These are phyloP conservation scores for Macaria notata DNA, from an alignment of 2,888 invertebrate species.

Conservation along the genomic window DNA sequence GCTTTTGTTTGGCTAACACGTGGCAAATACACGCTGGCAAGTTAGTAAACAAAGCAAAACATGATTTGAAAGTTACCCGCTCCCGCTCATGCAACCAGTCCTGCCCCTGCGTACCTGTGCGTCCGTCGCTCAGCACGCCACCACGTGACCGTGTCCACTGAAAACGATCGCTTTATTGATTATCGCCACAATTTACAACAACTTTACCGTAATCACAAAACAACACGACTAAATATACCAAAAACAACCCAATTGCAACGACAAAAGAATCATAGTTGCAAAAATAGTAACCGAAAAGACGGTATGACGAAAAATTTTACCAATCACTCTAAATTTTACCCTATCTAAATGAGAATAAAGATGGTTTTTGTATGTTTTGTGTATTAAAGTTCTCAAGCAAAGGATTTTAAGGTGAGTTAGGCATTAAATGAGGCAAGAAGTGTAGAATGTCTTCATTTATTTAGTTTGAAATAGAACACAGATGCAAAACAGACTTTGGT, in stretches of 20 bases:
- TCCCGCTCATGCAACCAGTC: conserved; percentile 29
- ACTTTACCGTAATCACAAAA: conserved; percentile 54
- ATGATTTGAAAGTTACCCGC: conserved; percentile 16
- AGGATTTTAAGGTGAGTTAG: conserved; percentile 22
- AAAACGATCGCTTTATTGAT: conserved; percentile 77
- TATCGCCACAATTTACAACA: conserved; percentile 59
- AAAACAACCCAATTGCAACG: conserved; percentile 5
- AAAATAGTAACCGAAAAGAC: conserved; percentile 2
- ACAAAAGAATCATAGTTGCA: conserved; percentile 11
- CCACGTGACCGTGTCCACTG: conserved; percentile 74
- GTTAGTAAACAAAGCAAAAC: no score
- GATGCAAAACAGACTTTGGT: conserved; percentile 13
- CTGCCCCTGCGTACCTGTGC: conserved; percentile 64
- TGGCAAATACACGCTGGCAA: no score
- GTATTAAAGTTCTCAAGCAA: conserved; percentile 1
- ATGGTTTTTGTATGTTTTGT: conserved; percentile 4
- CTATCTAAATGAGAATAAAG: neutral
- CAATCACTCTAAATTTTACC: neutral
- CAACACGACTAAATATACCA: conserved; percentile 37
- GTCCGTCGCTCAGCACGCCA: conserved; percentile 49
- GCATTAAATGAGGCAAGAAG: conserved; percentile 23
- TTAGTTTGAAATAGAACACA: conserved; percentile 10
- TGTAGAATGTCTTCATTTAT: conserved; percentile 25
- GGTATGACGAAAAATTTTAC: neutral
- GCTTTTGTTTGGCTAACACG: no score